Conservation (phyloP, 2,797 vertebrate species). For the Xyrichtys novacula region DNA sequence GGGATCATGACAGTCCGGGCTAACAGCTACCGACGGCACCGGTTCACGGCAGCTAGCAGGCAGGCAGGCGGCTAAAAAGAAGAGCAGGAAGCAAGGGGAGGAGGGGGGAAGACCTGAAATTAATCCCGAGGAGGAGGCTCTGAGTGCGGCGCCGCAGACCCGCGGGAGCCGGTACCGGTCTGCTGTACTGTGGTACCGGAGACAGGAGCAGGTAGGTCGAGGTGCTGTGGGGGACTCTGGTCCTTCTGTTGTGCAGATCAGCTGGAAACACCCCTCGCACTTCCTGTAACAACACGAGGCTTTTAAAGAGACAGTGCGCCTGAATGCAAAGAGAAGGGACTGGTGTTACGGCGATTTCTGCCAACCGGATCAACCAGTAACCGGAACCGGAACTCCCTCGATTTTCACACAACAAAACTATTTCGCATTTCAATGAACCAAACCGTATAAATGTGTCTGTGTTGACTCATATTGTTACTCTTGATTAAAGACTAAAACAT, state of each 20-base stretch:
- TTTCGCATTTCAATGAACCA: too few species aligned
- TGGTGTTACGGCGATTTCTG: neutral
- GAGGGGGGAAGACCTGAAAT: neutral
- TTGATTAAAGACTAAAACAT: too few species aligned
- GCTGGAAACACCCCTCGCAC: slow-evolving; percentile 84
- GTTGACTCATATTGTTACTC: too few species aligned
- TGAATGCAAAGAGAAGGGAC: too few species aligned
- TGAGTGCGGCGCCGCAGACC: neutral
- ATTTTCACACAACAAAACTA: neutral
- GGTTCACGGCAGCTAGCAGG: slow-evolving; percentile 44
- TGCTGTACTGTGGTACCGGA: neutral
- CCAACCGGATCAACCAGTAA: neutral
- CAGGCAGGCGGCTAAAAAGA: slow-evolving; percentile 1
- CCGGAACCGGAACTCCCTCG: neutral
- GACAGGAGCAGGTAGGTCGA: slow-evolving; percentile 31
- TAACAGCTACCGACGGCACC: slow-evolving; percentile 48
- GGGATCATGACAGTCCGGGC: slow-evolving; percentile 83
- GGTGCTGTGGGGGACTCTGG: slow-evolving; percentile 30
- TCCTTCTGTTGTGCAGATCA: slow-evolving; percentile 73
- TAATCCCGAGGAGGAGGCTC: neutral
- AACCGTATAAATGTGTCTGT: too few species aligned
- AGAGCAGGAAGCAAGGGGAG: neutral
- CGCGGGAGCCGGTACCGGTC: slow-evolving; percentile 13
- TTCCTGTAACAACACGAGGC: slow-evolving; percentile 81
- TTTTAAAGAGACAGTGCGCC: slow-evolving; percentile 75